Base-by-base conservation (phyloP, 1,140 invertebrate genomes). In the Trachelipus rathkii region DNA sequence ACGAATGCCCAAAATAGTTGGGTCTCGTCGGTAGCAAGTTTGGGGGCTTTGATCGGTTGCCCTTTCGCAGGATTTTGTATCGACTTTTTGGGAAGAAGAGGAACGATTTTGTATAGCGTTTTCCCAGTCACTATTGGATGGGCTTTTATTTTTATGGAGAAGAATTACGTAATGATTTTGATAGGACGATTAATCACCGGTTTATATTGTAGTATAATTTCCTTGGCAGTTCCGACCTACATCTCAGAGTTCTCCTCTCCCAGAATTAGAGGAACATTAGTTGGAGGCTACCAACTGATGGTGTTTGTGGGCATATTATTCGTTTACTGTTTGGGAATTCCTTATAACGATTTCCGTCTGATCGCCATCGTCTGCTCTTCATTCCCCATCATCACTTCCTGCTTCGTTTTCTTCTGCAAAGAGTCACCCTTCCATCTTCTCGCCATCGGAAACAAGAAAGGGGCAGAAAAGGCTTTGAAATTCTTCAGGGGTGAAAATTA, bases 91-190 rank as follows among this genome's bases (percentile, higher is more conserved):
- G 94, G 94, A 23, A 85, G 94, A 45, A 93, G 91, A 82, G 85
- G 85, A 60, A 89, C 92, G 0, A 91, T 95, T 87, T 81, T 94
- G 15, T 80, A 90, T 0, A 86, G 92, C 0, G 87, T 90, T 0
- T 10, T 92, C 10, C 92, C 92, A 0, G 93, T 92, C 83, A 87
- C 89, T 0, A 60, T 91, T 24, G 93, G 93, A 43, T 95, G 93
- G 92, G 81, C 88, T 0, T 81, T 92, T 0, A 90, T 95, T 19
- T 90, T 43, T 11, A 70, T 77, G 13, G 72, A 53, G 21, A 44
- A 24, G 24, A 78, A 81, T 72, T 71, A 78, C 44, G 72, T 68
- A 10, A 60, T 78, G 78, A 71, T 81, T 10, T 33, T 79, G 11
- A 60, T 43, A 11, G 77, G 77, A n/a, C 70, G 79, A 4, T 69